These are phyloP conservation scores for Trissolcus basalis DNA, from an alignment of 1,140 invertebrate genomes.

Conservation along the genomic window DNA sequence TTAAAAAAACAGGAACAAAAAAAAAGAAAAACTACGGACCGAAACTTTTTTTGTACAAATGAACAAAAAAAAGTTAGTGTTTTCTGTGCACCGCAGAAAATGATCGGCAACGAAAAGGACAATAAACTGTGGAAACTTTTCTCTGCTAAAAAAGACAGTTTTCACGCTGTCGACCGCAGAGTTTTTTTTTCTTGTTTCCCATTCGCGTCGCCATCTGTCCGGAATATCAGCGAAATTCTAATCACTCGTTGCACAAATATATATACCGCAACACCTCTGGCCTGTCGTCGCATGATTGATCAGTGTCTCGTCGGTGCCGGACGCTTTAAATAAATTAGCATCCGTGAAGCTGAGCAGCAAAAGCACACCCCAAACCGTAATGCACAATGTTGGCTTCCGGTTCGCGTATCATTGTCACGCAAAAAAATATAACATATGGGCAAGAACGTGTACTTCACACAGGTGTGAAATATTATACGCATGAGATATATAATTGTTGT, in stretches of 20 bases:
- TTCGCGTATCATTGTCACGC: slow-evolving; percentile 8
- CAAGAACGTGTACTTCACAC: too few relatives aligned
- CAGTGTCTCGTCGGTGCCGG: slow-evolving; percentile 13
- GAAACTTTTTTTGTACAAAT: too few relatives aligned
- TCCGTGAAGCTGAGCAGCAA: slow-evolving; percentile 4
- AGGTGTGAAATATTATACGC: too few relatives aligned
- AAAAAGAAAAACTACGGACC: too few relatives aligned
- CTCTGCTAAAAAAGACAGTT: not conserved
- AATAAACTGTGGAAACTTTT: not conserved
- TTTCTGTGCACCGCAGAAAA: too few relatives aligned
- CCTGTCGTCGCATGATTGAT: slow-evolving; percentile 31
- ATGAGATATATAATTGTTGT: too few relatives aligned
- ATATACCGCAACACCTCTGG: slow-evolving; percentile 14
- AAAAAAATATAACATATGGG: too few relatives aligned
- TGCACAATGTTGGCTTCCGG: slow-evolving; percentile 13
- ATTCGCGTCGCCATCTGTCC: slow-evolving; percentile 3
- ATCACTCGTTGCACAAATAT: slow-evolving; percentile 10
- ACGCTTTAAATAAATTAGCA: slow-evolving; percentile 28
- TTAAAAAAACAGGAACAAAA: too few relatives aligned
- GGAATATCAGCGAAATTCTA: slow-evolving; percentile 13
- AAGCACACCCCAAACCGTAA: slow-evolving; percentile 1
- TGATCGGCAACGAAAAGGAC: too few relatives aligned
- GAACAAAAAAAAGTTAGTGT: too few relatives aligned
- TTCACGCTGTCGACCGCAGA: not conserved
- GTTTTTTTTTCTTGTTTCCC: not conserved